A percentile compares a stretch with the other conserved stretches of the same genome.
These are phyloP conservation scores for Miichthys miiuy DNA, from an alignment of 2,797 vertebrate genomes.

Conservation along the genomic window DNA sequence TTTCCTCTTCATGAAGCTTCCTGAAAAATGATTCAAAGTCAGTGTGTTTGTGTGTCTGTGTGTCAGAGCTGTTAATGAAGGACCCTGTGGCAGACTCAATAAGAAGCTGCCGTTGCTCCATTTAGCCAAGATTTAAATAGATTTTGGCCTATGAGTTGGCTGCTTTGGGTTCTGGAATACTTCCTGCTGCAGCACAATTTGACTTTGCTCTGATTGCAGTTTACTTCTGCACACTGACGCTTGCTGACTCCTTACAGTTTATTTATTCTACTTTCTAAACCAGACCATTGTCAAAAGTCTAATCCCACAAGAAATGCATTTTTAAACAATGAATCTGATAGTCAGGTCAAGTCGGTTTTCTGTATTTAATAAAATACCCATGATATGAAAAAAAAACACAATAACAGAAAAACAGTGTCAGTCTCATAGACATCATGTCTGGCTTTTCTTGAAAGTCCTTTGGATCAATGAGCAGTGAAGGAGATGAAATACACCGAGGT, in stretches of 20 bases:
- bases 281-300: neutral
- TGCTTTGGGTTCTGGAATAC: constrained; percentile 18
- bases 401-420: neutral
- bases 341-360: neutral
- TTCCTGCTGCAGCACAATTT: constrained; percentile 29
- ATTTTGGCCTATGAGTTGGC: constrained; percentile 30
- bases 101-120: constrained; percentile 37
- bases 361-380: neutral
- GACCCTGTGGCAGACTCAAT: constrained; percentile 24
- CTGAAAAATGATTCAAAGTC: constrained; percentile 19
- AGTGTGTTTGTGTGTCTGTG: constrained; percentile 34
- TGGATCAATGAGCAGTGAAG: too few species aligned
- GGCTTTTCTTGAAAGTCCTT: neutral
- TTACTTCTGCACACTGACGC: neutral
- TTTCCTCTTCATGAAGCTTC: constrained; percentile 3
- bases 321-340: neutral
- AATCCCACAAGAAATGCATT: neutral
- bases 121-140: constrained; percentile 53
- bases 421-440: neutral
- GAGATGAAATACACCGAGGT: neutral
- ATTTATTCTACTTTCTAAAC: neutral
- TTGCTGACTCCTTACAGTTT: constrained; percentile 4
- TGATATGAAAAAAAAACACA: neutral
- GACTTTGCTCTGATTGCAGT: constrained; percentile 32
- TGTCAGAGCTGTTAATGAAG: constrained; percentile 43